Evolutionary conservation across 1,140 invertebrate species (phyloP).

Genomic region (Drosophila tropicalis): DNA sequence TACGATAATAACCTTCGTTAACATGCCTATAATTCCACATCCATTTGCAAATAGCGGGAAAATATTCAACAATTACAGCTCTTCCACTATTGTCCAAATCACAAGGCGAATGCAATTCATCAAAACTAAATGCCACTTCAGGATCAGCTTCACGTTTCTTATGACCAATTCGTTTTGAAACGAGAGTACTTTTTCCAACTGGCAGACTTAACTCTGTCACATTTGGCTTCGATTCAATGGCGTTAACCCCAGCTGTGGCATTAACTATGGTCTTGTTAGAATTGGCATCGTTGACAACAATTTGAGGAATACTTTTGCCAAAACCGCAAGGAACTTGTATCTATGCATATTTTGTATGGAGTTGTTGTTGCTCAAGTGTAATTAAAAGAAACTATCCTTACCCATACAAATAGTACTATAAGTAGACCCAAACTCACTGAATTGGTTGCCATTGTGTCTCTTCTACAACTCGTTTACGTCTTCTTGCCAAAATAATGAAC

Average conservation of each 20-base stretch:
- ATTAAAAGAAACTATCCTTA: neutral
- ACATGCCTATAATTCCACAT: neutral
- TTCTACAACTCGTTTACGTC: too few species aligned
- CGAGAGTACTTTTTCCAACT: neutral
- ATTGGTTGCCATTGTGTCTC: constrained; percentile 4
- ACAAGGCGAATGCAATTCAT: neutral
- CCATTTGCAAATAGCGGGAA: constrained; percentile 6
- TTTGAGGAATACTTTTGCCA: neutral
- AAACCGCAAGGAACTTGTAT: neutral
- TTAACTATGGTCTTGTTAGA: neutral
- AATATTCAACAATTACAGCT: neutral
- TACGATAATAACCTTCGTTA: neutral
- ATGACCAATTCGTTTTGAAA: neutral
- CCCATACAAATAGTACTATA: constrained; percentile 1
- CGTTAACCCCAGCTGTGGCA: neutral
- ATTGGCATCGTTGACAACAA: neutral
- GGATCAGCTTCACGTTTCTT: neutral
- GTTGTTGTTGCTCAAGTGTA: too few species aligned
- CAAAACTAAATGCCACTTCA: neutral
- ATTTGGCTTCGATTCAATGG: neutral
- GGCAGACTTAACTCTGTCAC: neutral
- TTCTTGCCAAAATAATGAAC: neutral
- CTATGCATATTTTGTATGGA: neutral
- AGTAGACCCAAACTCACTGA: neutral
- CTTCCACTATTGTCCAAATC: neutral